Evolutionary conservation across 2,888 invertebrate genomes (phyloP), one percentile per base, ranked within the genome.

Genomic region (Eustalomyia histrio): DNA sequence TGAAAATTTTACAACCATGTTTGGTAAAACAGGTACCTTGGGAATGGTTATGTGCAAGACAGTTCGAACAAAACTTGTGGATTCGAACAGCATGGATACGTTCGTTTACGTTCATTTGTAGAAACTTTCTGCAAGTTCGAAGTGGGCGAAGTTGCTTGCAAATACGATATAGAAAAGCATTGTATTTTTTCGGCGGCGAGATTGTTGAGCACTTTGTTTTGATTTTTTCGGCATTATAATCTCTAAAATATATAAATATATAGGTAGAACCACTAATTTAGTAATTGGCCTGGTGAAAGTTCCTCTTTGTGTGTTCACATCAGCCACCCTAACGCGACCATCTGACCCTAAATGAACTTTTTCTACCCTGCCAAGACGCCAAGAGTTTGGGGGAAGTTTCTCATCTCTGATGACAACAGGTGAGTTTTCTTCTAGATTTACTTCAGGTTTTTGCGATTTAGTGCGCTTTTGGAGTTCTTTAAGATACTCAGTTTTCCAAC

Each of bases 371-470:
- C 55, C 55, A 55, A 55, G 55, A 14, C 55, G 21, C 55, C 55
- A 55, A 10, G 10, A 24, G n/a, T 21, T 55, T 55, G n/a, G n/a
- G n/a, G n/a, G n/a, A n/a, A n/a, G n/a, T n/a, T n/a, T n/a, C n/a
- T n/a, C n/a, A n/a, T n/a, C n/a, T 55, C 12, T 55, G 12, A 55
- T 24, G 3, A 55, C 24, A 9, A 55, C 55, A 17, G 24, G 12
- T 14, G 21, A 6, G 24, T 24, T 55, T 55, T 55, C 55, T 55
- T 55, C 24, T 9, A 55, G 5, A 10, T 55, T 24, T 10, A 24
- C 12, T 24, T 55, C 55, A 33, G 33, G 33, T 8, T 8, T 4
- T 33, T 33, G 33, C 73, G 64, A 73, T 16, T 73, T 73, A 10
- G 21, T 7, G 8, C 73, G 39, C n/a, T 64, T 73, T n/a, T n/a